Evolutionary conservation across 2,888 invertebrate species (phyloP), one percentile per base, ranked within the genome.

Genomic region (Euzetes globulus): DNA sequence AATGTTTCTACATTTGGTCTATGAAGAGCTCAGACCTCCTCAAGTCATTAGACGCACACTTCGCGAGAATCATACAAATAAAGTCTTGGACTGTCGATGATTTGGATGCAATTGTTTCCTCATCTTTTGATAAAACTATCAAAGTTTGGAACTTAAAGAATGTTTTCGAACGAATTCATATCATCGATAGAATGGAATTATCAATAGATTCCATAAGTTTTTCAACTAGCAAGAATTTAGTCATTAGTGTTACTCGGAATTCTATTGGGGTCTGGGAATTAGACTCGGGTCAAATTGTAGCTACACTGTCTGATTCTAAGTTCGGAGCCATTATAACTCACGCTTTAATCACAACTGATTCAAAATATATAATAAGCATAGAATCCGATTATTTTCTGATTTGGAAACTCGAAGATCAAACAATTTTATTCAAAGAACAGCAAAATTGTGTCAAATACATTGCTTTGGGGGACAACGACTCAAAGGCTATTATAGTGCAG

Each of bases 101-200:
- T 19, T 81, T 82, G 72, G 84, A 84, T 79, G 82, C 82, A 77
- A 80, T 96, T 6, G 93, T 98, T 70, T 97, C 98, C 0, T 95
- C 97, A 0, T 97, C 97, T 0, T 95, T 98, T 71, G 98, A 99
- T 83, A 88, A 97, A 76, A 94, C 95, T 0, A 96, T 98, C 9
- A 98, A 98, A 86, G 94, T 97, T 5, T 98, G 98, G 98, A 98
- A 98, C 82, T 94, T 99, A 75, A 95, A 97, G 83, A 98, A 98
- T 82, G 97, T 98, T 78, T 94, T 96, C 81, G 97, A 98, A 81
- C 94, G 96, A 83, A 95, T 96, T 0, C 94, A 95, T 81, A 92
- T 92, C 55, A 95, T 98, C 78, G 94, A 96, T 81, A 86, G 96
- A 11, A 95, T 97, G 82, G 98, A 98, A 81, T 85, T 96, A 76